Conservation (phyloP, 2,888 invertebrate genomes). For the Meiosimyza platycephala region DNA sequence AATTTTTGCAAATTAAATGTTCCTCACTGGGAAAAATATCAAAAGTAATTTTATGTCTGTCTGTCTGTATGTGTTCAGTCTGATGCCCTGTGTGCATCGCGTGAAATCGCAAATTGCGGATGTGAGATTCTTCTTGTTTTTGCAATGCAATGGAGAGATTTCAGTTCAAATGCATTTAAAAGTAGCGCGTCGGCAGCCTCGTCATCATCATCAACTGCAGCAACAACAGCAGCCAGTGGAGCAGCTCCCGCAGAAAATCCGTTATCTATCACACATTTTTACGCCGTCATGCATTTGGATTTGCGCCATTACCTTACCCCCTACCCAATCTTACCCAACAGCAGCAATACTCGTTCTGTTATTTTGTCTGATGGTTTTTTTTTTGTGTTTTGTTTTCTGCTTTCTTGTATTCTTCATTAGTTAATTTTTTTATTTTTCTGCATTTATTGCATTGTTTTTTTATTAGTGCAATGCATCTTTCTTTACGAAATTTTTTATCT, state of each 20-base stretch:
- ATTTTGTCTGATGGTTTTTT: neutral
- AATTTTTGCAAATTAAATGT: neutral
- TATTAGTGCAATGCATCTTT: neutral
- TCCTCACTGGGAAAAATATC: neutral
- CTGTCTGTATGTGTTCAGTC: conserved; percentile 13
- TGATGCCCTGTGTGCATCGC: neutral
- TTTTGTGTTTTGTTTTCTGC: neutral
- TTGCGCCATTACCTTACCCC: neutral
- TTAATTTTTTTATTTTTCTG: neutral
- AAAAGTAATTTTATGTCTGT: conserved; percentile 19
- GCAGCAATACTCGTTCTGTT: too few relatives aligned
- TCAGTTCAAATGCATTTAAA: conserved; percentile 10
- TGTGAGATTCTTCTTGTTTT: conserved; percentile 17
- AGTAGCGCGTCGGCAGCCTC: conserved; percentile 4
- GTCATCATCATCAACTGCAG: neutral
- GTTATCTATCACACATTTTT: conserved; percentile 30
- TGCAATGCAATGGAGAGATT: neutral
- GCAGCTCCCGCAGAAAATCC: conserved; percentile 30
- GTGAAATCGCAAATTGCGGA: conserved; percentile 28
- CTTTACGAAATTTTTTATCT: neutral
- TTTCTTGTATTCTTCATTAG: neutral
- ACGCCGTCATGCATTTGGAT: neutral
- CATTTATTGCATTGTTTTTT: conserved; percentile 4
- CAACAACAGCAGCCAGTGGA: neutral
- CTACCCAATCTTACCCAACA: too few relatives aligned